Conservation (phyloP, 2,888 invertebrate genomes). For the Zelleria hepariella region DNA sequence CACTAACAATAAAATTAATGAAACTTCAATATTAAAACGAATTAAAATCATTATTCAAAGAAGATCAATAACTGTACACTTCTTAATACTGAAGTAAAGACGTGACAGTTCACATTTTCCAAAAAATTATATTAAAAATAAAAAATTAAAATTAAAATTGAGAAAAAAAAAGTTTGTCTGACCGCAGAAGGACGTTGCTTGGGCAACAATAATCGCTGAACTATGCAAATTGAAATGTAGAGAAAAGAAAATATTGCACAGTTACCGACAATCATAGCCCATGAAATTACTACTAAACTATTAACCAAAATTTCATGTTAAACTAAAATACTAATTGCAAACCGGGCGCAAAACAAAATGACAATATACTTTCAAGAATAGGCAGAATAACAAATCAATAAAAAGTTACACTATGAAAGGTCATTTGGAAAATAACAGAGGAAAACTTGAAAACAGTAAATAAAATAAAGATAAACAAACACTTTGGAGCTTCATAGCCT, state of each 20-base stretch:
- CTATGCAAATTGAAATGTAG: background rate
- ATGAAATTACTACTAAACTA: background rate
- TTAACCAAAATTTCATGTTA: background rate
- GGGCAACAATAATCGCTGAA: background rate
- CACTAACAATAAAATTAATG: too few species aligned
- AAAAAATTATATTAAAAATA: constrained; percentile 3
- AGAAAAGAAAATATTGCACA: background rate
- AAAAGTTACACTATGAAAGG: background rate
- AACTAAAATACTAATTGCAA: background rate
- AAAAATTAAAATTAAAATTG: background rate
- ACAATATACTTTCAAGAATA: too few species aligned
- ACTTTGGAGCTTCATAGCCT: constrained; percentile 66
- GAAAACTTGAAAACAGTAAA: constrained; percentile 10
- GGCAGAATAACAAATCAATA: too few species aligned
- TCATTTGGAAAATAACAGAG: constrained; percentile 6
- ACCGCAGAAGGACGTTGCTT: background rate
- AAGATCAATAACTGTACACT: constrained; percentile 22
- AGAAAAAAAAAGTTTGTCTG: background rate
- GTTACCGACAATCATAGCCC: background rate
- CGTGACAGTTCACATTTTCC: constrained; percentile 32
- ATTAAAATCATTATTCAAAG: background rate
- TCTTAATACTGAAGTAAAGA: constrained; percentile 49
- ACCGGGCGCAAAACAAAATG: background rate
- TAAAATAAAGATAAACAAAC: constrained; percentile 13
- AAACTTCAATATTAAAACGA: too few species aligned